Evolutionary conservation across 2,888 invertebrate species (phyloP).

Genomic region (Palloptera scutellata): DNA sequence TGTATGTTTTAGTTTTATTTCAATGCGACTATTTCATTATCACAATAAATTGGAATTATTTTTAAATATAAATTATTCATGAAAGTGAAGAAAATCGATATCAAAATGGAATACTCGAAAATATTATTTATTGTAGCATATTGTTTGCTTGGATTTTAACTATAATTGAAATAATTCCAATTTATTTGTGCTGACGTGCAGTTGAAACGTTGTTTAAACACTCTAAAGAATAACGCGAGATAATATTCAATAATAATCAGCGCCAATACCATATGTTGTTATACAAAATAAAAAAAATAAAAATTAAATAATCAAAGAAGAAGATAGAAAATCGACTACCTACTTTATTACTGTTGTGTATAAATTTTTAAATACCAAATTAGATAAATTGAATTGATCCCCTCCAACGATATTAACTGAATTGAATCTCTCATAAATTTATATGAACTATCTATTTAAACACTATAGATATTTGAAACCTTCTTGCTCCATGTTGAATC

Average conservation of each 20-base stretch:
- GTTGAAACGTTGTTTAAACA: constrained; percentile 35
- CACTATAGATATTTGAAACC: no score
- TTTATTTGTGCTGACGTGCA: constrained; percentile 56
- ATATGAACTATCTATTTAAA: no score
- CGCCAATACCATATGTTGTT: constrained; percentile 48
- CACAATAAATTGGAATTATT: constrained; percentile 43
- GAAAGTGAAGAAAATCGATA: neutral
- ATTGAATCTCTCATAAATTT: neutral
- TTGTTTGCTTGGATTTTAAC: neutral
- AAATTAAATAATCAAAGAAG: constrained; percentile 7
- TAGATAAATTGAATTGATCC: no score
- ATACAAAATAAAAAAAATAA: constrained; percentile 41
- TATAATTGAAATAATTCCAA: constrained; percentile 35
- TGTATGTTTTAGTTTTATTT: constrained; percentile 13
- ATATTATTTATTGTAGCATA: neutral
- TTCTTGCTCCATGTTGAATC: neutral
- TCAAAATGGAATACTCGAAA: no score
- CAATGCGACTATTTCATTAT: constrained; percentile 29
- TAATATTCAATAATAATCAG: constrained; percentile 36
- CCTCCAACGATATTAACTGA: neutral
- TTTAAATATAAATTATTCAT: neutral
- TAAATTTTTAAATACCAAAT: neutral
- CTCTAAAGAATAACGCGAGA: constrained; percentile 14
- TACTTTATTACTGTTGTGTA: neutral
- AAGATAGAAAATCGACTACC: constrained; percentile 10